These are phyloP conservation scores for Tribolium freemani DNA, from an alignment of 2,888 invertebrate species.

Conservation along the genomic window DNA sequence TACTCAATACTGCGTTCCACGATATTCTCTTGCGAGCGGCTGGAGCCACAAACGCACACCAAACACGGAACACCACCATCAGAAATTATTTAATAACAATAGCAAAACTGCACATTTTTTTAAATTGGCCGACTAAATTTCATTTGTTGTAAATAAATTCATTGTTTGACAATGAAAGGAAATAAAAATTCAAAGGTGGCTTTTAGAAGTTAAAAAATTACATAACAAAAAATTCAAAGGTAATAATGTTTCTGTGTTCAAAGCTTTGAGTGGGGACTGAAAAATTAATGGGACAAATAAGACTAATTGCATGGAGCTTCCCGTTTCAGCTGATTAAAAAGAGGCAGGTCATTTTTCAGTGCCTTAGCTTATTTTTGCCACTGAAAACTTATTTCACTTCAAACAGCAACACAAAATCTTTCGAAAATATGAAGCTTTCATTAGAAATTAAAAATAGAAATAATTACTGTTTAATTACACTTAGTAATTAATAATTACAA, in stretches of 20 bases:
- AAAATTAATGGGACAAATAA: slow-evolving; percentile 15
- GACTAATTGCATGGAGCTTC: slow-evolving; percentile 15
- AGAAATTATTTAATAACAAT: not conserved
- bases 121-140: too few relatives aligned
- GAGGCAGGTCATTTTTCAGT: slow-evolving; percentile 6
- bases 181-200: not conserved
- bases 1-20: slow-evolving; percentile 40
- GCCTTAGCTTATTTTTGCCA: not conserved
- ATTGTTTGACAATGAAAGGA: not conserved
- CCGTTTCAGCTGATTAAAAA: slow-evolving; percentile 13
- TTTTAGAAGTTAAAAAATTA: not conserved
- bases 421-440: too few relatives aligned
- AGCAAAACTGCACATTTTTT: too few relatives aligned
- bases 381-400: not conserved
- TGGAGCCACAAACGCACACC: not conserved
- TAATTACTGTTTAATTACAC: too few relatives aligned
- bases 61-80: not conserved
- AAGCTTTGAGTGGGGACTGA: slow-evolving; percentile 13
- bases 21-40: not conserved
- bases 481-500: too few relatives aligned
- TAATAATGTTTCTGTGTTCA: slow-evolving; percentile 11
- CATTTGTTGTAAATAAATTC: too few relatives aligned
- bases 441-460: too few relatives aligned
- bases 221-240: slow-evolving; percentile 2
- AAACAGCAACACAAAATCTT: not conserved